Evolutionary conservation across 1,140 invertebrate genomes (phyloP), one percentile per base, ranked within the genome.

Genomic region (Drosophila lowei): DNA sequence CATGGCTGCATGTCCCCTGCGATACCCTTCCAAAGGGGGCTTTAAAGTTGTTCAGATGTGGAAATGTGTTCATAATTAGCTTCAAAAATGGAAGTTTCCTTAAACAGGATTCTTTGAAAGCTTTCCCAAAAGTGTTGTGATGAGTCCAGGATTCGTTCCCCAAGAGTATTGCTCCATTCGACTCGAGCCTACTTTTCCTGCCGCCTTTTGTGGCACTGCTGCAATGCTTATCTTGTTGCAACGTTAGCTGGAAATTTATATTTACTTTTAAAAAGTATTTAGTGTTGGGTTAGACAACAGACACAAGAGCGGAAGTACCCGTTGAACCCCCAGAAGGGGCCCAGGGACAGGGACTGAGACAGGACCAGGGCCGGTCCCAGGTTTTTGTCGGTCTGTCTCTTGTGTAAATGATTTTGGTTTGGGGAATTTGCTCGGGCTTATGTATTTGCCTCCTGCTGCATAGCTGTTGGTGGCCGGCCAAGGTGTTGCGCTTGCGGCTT

Each of bases 231-330:
- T 81, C 79, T 81, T 46, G 64, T 54, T 78, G 77, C 52, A 58
- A 52, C 64, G 18, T 64, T 57, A 59, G 44, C 72, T 54, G 16
- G 11, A 56, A 72, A 66, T 67, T 73, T 79, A 53, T 77, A 79
- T 75, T 72, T 84, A 72, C 76, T 72, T 77, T 79, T 72, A 65
- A 60, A 75, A 77, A 55, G 64, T 67, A 77, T 86, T 85, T 77
- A 73, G 67, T 79, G 50, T 50, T 67, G 64, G 47, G 11, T 55
- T 47, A 65, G 72, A 64, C 62, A 68, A 44, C 47, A 48, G 47
- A 48, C 28, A 38, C 16, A 41, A 50, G 28, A 28, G 47, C 13
- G 52, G 2, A 21, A 13, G 25, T 30, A n/a, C 16, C 16, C 62
- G 8, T 62, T 56, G 50, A 25, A 43, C 25, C 9, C 8, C 28